phyloP scores from a whole-genome alignment of 2,113 vertebrate genomes.

The Spheniscus mendiculus region DNA sequence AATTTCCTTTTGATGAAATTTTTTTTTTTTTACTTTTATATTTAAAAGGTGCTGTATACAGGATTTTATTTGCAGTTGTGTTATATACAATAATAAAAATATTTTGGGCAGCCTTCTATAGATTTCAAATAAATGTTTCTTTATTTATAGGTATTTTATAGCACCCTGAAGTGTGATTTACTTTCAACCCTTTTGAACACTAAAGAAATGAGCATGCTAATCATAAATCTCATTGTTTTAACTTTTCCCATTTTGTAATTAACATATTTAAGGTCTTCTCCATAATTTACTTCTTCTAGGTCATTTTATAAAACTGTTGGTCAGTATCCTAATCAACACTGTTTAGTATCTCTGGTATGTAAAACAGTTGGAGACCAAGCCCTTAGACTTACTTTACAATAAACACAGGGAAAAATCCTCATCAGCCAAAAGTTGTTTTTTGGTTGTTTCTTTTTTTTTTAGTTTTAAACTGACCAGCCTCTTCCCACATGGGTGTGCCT shows the following conservation, averaged over 20 bases:
- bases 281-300: not conserved
- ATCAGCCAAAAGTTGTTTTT: not conserved
- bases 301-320: not conserved
- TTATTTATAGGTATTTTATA: not conserved
- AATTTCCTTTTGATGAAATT: not conserved
- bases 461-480: not conserved
- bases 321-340: not conserved
- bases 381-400: not conserved
- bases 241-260: not conserved
- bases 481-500: conserved; percentile 7
- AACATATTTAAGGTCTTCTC: not conserved
- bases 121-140: not conserved
- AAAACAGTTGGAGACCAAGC: not conserved
- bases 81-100: not conserved
- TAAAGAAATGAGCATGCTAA: not conserved
- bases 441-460: not conserved
- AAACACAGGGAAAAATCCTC: not conserved
- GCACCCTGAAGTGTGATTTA: not conserved
- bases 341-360: not conserved
- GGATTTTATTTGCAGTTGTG: not conserved
- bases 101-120: not conserved
- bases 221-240: not conserved
- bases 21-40: not conserved
- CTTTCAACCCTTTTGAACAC: not conserved
- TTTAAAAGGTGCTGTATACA: not conserved